Percentiles rank a stretch among this genome's conserved stretches.
These are phyloP conservation scores for Schrankia costaestrigalis DNA, from an alignment of 2,888 invertebrate species.

Conservation along the genomic window DNA sequence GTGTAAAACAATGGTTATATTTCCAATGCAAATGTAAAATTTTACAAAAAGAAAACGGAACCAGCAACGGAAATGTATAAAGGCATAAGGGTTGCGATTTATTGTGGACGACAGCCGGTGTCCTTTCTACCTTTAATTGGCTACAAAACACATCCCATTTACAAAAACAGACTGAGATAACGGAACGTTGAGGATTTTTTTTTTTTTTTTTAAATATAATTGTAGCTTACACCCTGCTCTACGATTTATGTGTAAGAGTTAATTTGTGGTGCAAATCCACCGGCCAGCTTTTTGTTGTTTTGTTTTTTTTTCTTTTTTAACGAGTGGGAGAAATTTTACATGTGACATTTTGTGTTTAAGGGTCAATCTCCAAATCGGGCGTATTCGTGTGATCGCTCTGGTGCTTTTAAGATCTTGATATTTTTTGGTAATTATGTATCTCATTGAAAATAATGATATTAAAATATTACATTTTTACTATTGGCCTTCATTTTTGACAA, in stretches of 20 bases:
- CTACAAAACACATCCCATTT: slow-evolving; percentile 75
- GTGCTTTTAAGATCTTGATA: too few relatives aligned
- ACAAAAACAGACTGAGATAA: slow-evolving; percentile 61
- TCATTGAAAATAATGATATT: too few relatives aligned
- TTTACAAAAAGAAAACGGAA: slow-evolving; percentile 39
- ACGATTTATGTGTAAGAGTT: slow-evolving; percentile 29
- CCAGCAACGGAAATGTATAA: slow-evolving; percentile 59
- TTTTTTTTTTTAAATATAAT: too few relatives aligned
- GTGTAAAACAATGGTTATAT: slow-evolving; percentile 15
- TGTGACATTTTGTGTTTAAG: too few relatives aligned
- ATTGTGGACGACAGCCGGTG: slow-evolving; percentile 68
- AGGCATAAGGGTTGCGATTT: slow-evolving; percentile 72
- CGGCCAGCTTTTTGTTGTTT: neutral
- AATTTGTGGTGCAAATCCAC: slow-evolving; percentile 12
- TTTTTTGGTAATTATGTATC: too few relatives aligned
- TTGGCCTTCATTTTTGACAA: too few relatives aligned
- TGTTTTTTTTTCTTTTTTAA: neutral
- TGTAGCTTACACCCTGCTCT: slow-evolving; percentile 11
- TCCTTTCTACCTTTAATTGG: slow-evolving; percentile 74
- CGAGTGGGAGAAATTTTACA: too few relatives aligned
- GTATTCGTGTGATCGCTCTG: too few relatives aligned
- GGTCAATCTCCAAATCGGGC: too few relatives aligned
- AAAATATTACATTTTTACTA: too few relatives aligned
- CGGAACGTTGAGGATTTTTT: slow-evolving; percentile 36
- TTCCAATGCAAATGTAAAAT: slow-evolving; percentile 30